A percentile compares a stretch with the other conserved stretches of the same genome.
These are phyloP conservation scores for Drosophila ogumai DNA, from an alignment of 1,140 invertebrate species.

Conservation along the genomic window DNA sequence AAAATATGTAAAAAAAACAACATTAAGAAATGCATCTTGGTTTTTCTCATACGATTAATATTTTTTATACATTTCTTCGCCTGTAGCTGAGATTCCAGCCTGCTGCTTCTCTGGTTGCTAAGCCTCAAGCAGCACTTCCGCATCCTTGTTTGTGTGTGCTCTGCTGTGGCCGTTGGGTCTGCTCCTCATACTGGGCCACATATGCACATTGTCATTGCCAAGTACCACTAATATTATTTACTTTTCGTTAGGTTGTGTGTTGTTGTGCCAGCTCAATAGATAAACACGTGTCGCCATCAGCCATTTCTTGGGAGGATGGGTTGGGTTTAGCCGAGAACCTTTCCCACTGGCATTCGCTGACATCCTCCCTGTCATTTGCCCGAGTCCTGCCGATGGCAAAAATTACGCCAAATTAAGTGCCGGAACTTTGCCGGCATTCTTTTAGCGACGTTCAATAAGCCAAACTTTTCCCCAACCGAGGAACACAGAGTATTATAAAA, in stretches of 20 bases:
- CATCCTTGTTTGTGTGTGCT: slow-evolving; percentile 65
- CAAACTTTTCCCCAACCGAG: slow-evolving; percentile 39
- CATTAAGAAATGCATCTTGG: too few species aligned
- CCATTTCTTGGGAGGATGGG: slow-evolving; percentile 5
- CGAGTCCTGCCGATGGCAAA: slow-evolving; percentile 54
- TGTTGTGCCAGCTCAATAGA: slow-evolving; percentile 54
- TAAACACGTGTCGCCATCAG: slow-evolving; percentile 39
- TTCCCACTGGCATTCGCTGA: slow-evolving; percentile 7
- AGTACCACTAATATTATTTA: slow-evolving; percentile 83
- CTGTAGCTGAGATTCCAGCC: slow-evolving; percentile 31
- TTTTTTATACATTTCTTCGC: neutral
- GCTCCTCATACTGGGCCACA: slow-evolving; percentile 59
- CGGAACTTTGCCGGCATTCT: slow-evolving; percentile 58
- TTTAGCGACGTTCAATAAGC: slow-evolving; percentile 57
- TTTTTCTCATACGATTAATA: too few species aligned
- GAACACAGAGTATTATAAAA: slow-evolving; percentile 47
- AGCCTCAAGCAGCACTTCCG: slow-evolving; percentile 74
- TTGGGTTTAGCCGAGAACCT: neutral
- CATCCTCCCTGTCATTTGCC: slow-evolving; percentile 17
- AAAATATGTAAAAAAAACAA: too few species aligned
- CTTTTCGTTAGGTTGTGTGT: slow-evolving; percentile 77
- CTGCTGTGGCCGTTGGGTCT: slow-evolving; percentile 33
- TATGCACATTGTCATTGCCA: slow-evolving; percentile 81
- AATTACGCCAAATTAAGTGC: slow-evolving; percentile 74
- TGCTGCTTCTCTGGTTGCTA: slow-evolving; percentile 18